These are phyloP conservation scores for Erpobdella octoculata DNA, from an alignment of 2,888 invertebrate genomes.

Conservation along the genomic window DNA sequence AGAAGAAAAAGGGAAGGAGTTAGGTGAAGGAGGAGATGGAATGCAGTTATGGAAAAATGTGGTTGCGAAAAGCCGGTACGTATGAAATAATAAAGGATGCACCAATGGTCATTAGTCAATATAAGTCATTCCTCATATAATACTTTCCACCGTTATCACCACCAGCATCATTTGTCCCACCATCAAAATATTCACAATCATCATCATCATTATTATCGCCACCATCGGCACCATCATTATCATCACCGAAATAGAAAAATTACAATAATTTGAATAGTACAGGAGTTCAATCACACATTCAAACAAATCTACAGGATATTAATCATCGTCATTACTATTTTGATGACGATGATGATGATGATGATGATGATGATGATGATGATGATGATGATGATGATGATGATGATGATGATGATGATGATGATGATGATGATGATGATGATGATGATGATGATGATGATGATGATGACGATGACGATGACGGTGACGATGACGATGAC, in stretches of 20 bases:
- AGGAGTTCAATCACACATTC: not conserved
- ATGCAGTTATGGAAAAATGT: no score
- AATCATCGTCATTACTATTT: slow-evolving; percentile 44
- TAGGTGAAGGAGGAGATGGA: no score
- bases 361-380: slow-evolving; percentile 16
- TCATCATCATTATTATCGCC: not conserved
- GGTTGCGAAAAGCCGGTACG: no score
- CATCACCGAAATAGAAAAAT: no score
- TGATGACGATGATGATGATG: slow-evolving; percentile 30
- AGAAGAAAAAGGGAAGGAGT: no score
- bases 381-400: slow-evolving; percentile 12
- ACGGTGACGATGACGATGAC: slow-evolving; percentile 24
- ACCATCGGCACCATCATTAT: slow-evolving; percentile 2
- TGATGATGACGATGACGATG: not conserved
- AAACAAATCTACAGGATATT: not conserved
- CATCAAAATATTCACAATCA: not conserved
- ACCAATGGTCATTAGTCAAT: no score
- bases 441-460: not conserved
- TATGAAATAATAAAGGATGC: no score
- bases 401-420: not conserved
- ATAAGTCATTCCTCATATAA: no score
- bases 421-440: slow-evolving; percentile 3
- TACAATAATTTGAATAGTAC: no score
- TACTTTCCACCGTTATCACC: not conserved
- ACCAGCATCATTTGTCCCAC: not conserved